Conservation (phyloP, 23 tunicate species). For the Halocynthia aurantium region DNA sequence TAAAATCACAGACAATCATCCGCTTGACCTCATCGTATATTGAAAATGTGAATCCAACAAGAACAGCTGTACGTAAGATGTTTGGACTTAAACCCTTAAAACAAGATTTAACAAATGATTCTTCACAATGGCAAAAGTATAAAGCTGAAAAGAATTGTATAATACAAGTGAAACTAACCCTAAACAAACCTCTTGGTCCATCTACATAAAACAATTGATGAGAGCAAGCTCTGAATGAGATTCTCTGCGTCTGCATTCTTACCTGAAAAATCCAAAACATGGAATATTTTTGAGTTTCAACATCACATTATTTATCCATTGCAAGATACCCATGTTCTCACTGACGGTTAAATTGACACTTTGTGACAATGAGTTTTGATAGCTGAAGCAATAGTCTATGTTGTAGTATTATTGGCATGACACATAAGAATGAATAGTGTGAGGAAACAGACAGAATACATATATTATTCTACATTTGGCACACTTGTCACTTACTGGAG, state of each 20-base stretch:
- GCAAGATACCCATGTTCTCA: no score
- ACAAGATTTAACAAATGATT: background rate
- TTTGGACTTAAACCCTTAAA: conserved; percentile 58
- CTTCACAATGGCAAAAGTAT: background rate
- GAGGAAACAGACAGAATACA: no score
- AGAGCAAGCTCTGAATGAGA: conserved; percentile 10
- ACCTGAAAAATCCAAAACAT: conserved; percentile 31
- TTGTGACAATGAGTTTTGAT: no score
- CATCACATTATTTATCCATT: no score
- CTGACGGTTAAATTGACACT: no score
- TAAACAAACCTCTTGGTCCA: conserved; percentile 45
- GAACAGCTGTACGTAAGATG: conserved; percentile 41
- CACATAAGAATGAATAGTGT: no score
- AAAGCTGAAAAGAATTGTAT: background rate
- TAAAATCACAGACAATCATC: conserved; percentile 10
- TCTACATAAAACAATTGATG: conserved; percentile 34
- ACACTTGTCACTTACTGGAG: no score
- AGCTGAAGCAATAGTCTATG: no score
- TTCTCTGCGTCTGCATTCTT: conserved; percentile 67
- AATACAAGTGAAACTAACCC: conserved; percentile 26
- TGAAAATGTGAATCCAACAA: conserved; percentile 62
- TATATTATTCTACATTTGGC: no score
- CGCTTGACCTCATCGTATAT: conserved; percentile 49
- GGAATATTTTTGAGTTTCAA: background rate
- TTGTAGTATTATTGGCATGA: no score